phyloP scores from a whole-genome alignment of 2,113 vertebrate genomes.

The Marmota flaviventris region DNA sequence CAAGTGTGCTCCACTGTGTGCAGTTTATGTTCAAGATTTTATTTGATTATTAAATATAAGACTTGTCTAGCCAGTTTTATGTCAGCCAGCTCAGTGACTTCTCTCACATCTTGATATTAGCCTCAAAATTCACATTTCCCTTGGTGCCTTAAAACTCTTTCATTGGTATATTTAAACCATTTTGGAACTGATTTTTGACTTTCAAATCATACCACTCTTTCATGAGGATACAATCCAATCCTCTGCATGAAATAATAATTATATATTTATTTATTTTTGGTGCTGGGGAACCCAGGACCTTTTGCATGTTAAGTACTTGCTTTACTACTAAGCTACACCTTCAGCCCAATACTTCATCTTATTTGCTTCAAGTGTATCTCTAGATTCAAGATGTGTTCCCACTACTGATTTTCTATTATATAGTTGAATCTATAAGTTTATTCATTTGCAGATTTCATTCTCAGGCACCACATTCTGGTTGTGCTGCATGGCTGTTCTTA shows the following conservation, averaged over 20 bases:
- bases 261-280: too few relatives aligned
- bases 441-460: neutral
- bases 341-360: neutral
- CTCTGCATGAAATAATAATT: neutral
- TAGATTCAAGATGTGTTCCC: neutral
- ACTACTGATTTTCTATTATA: neutral
- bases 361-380: neutral
- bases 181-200: slow-evolving; percentile 11
- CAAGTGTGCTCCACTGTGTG: too few relatives aligned
- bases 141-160: neutral
- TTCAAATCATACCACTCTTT: neutral
- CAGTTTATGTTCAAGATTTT: neutral
- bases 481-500: too few relatives aligned
- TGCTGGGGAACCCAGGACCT: neutral
- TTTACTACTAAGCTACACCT: neutral
- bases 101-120: neutral
- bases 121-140: slow-evolving; percentile 9
- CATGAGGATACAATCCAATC: neutral
- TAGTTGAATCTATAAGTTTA: neutral
- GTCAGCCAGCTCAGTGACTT: neutral
- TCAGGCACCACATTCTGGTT: neutral
- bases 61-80: neutral
- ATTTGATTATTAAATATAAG: neutral
- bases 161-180: neutral
- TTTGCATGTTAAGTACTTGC: neutral